A percentile compares a stretch with the other conserved stretches of the same genome.
phyloP scores from a whole-genome alignment of 2,888 invertebrate species.

The Cistogaster globosa region DNA sequence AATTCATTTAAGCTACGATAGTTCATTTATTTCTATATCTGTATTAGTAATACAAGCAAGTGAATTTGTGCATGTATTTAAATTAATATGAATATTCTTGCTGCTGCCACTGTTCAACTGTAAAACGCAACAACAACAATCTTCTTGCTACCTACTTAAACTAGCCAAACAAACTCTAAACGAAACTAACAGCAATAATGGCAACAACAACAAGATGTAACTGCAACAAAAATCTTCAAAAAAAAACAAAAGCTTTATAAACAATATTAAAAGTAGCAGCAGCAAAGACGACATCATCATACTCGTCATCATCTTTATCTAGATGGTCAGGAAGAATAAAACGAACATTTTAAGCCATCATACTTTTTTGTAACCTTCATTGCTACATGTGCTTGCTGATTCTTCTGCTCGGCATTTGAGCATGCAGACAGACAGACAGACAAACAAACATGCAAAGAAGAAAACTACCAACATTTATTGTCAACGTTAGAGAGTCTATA shows the following conservation, averaged over 20 bases:
- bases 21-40: constrained; percentile 70
- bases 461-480: constrained; percentile 62
- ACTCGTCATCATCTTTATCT: constrained; percentile 23
- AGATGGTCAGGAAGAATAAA: constrained; percentile 66
- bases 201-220: constrained; percentile 22
- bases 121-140: constrained; percentile 25
- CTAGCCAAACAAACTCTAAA: constrained; percentile 30
- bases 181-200: constrained; percentile 24
- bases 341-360: constrained; percentile 61
- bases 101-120: constrained; percentile 7
- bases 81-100: constrained; percentile 18
- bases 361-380: constrained; percentile 41
- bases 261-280: constrained; percentile 50
- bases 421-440: neutral
- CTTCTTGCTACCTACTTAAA: constrained; percentile 55
- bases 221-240: constrained; percentile 15
- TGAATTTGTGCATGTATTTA: constrained; percentile 29
- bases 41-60: constrained; percentile 65
- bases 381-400: constrained; percentile 14
- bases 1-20: constrained; percentile 72
- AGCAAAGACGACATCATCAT: constrained; percentile 38
- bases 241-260: constrained; percentile 45
- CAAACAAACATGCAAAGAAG: neutral
- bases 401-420: neutral
- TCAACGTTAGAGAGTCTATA: constrained; percentile 73